Evolutionary conservation across 2,797 vertebrate species (phyloP).

Genomic region (Cryptoblepharus egeriae): DNA sequence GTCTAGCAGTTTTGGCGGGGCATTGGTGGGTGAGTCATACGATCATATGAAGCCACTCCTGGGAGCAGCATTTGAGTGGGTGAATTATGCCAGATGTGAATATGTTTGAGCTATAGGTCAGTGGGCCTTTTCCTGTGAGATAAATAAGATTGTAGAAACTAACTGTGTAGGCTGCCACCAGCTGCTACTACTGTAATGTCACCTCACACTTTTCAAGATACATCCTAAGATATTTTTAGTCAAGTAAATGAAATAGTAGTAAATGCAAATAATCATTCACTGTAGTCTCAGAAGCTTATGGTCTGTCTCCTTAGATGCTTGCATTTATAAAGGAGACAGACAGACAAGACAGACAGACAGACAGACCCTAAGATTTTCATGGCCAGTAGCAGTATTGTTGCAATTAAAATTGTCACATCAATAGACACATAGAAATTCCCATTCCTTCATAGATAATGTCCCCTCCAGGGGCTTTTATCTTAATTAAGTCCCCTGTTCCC

Average conservation of each 20-base stretch:
- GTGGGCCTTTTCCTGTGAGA: slow-evolving; percentile 16
- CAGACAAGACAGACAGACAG: slow-evolving; percentile 21
- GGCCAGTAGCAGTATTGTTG: too few relatives aligned
- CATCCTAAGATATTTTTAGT: slow-evolving; percentile 10
- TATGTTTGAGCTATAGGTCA: slow-evolving; percentile 25
- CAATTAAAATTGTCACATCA: too few relatives aligned
- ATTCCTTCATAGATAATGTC: slow-evolving; percentile 35
- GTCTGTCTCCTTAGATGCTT: not conserved
- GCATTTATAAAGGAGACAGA: slow-evolving; percentile 1
- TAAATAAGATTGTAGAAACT: not conserved
- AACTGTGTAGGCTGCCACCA: not conserved
- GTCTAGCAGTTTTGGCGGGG: too few relatives aligned
- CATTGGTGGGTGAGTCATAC: too few relatives aligned
- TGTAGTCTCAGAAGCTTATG: not conserved
- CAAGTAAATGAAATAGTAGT: not conserved
- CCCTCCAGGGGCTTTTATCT: slow-evolving; percentile 33
- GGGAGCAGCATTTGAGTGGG: slow-evolving; percentile 59
- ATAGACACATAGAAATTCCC: too few relatives aligned
- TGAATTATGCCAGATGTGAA: slow-evolving; percentile 53
- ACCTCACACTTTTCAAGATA: slow-evolving; percentile 34
- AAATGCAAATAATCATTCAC: not conserved
- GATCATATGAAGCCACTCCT: slow-evolving; percentile 59
- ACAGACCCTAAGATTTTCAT: accelerated
- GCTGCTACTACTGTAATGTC: slow-evolving; percentile 8
- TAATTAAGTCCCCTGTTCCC: too few relatives aligned